A percentile compares a stretch with the other conserved stretches of the same genome.
phyloP scores from a whole-genome alignment of 2,888 invertebrate species.

The Lasioglossum zephyrum region DNA sequence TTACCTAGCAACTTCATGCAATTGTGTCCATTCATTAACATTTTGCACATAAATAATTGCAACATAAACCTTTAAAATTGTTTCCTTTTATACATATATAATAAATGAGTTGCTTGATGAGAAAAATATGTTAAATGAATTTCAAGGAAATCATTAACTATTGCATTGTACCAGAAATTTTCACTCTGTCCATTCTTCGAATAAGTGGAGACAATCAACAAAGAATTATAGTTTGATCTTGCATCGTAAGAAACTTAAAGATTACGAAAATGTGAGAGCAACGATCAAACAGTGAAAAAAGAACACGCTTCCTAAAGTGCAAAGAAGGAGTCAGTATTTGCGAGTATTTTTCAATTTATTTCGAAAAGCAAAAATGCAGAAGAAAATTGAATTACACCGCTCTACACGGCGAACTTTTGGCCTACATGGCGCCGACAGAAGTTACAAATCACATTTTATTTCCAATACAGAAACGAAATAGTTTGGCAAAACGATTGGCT shows the following conservation, averaged over 20 bases:
- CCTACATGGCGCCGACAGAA: background rate
- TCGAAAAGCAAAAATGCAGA: background rate
- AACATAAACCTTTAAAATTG: background rate
- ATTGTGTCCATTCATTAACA: too few relatives aligned
- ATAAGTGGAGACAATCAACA: background rate
- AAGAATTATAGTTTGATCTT: background rate
- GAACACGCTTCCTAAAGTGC: background rate
- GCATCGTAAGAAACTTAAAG: background rate
- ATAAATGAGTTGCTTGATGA: background rate
- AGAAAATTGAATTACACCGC: background rate
- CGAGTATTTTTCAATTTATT: background rate
- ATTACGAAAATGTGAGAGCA: background rate
- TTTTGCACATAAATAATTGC: too few relatives aligned
- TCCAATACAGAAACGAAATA: conserved; percentile 10
- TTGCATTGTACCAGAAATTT: background rate
- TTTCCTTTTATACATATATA: too few relatives aligned
- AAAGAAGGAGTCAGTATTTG: background rate
- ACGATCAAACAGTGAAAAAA: background rate
- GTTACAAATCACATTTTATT: conserved; percentile 12
- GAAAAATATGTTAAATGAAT: background rate
- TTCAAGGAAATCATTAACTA: background rate
- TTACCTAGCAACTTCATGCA: too few relatives aligned
- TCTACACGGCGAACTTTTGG: background rate
- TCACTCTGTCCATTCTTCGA: background rate
- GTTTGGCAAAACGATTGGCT: conserved; percentile 6